phyloP scores from a whole-genome alignment of 2,888 invertebrate genomes.

The Lamproptera curius region DNA sequence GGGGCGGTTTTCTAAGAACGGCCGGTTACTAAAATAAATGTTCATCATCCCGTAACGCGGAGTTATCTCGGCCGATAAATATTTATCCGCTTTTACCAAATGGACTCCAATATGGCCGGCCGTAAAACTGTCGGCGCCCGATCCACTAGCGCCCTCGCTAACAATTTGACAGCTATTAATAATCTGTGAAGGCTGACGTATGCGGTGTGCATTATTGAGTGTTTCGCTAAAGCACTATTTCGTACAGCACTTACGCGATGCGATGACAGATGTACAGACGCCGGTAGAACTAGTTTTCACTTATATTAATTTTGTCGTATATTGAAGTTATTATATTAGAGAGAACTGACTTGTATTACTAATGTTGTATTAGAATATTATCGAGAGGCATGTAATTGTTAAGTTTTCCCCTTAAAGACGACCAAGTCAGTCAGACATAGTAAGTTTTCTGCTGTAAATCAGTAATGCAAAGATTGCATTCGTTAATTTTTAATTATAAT shows the following conservation, averaged over 20 bases:
- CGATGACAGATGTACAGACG: slow-evolving; percentile 57
- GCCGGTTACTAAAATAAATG: slow-evolving; percentile 55
- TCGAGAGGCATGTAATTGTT: too few species aligned
- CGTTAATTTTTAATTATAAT: too few species aligned
- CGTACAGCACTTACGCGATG: slow-evolving; percentile 46
- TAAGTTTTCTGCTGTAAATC: too few species aligned
- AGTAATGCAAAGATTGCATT: too few species aligned
- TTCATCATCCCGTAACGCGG: slow-evolving; percentile 45
- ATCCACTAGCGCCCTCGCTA: slow-evolving; percentile 64
- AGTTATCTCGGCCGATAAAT: slow-evolving; percentile 61
- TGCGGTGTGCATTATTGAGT: slow-evolving; percentile 31
- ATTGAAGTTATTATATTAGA: too few species aligned
- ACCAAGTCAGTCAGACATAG: too few species aligned
- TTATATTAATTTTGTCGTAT: too few species aligned
- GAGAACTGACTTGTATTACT: too few species aligned
- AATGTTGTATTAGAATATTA: too few species aligned
- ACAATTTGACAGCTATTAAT: slow-evolving; percentile 50
- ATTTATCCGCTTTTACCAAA: slow-evolving; percentile 74
- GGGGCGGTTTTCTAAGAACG: slow-evolving; percentile 28
- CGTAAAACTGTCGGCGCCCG: slow-evolving; percentile 63
- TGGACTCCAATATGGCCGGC: slow-evolving; percentile 62
- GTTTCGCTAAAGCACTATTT: slow-evolving; percentile 37
- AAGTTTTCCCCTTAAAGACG: too few species aligned
- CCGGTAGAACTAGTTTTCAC: too few species aligned
- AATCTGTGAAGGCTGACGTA: slow-evolving; percentile 32